These are phyloP conservation scores for Amblyornis subalaris DNA, from an alignment of 2,113 vertebrate genomes.

Conservation along the genomic window DNA sequence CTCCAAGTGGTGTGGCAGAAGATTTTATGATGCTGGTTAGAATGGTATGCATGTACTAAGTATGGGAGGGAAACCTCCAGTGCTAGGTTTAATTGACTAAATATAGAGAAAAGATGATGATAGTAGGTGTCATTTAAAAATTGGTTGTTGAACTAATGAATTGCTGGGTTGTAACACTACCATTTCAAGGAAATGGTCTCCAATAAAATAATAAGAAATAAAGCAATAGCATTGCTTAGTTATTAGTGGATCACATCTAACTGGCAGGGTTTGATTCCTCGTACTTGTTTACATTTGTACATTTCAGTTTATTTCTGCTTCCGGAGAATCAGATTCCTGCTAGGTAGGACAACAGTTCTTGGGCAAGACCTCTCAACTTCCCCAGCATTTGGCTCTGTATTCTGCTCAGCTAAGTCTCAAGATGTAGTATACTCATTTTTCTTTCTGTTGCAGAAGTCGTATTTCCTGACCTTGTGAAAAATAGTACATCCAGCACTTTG, in stretches of 20 bases:
- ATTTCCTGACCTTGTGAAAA: not conserved
- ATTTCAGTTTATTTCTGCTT: not conserved
- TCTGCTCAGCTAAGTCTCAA: not conserved
- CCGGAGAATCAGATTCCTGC: not conserved
- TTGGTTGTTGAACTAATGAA: not conserved
- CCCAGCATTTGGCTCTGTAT: not conserved
- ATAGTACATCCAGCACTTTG: not conserved
- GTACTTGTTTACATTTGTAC: not conserved
- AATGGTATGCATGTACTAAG: too few relatives aligned
- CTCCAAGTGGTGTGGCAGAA: rapidly evolving
- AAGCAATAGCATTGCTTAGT: not conserved
- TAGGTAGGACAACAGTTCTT: not conserved
- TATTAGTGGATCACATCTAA: not conserved
- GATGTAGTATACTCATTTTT: not conserved
- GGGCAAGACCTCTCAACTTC: not conserved
- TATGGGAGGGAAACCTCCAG: not conserved
- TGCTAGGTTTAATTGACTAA: not conserved
- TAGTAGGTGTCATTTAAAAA: not conserved
- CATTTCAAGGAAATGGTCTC: not conserved
- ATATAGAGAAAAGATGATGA: not conserved
- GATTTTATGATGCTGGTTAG: not conserved
- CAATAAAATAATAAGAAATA: not conserved
- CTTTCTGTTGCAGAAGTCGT: not conserved
- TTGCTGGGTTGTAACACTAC: not conserved
- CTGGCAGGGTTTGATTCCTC: not conserved